These are phyloP conservation scores for Rana temporaria DNA, from an alignment of 2,113 vertebrate species.

Conservation along the genomic window DNA sequence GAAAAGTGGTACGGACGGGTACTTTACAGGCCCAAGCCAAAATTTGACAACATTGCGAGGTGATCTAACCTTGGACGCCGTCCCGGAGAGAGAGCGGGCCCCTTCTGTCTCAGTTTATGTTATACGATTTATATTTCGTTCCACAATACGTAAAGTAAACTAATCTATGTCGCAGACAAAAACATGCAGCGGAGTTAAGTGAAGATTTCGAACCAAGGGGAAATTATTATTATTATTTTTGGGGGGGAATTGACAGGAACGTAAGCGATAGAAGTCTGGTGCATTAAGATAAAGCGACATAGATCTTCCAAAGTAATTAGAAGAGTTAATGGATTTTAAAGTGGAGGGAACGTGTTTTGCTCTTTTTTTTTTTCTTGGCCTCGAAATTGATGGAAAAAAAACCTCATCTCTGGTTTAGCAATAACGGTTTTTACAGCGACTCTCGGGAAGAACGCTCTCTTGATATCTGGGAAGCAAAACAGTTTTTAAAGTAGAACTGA, in stretches of 20 bases:
- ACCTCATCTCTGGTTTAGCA: slow-evolving; percentile 13
- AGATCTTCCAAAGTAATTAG: slow-evolving; percentile 22
- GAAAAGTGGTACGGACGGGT: slow-evolving; percentile 51
- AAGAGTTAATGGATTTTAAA: slow-evolving; percentile 20
- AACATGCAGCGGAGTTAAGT: slow-evolving; percentile 23
- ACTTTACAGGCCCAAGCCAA: slow-evolving; percentile 43
- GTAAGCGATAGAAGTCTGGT: slow-evolving; percentile 3
- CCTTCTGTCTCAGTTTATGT: slow-evolving; percentile 54
- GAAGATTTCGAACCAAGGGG: slow-evolving; percentile 40
- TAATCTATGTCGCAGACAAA: slow-evolving; percentile 51
- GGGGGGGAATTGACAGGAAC: slow-evolving; percentile 22
- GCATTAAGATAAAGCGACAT: slow-evolving; percentile 38
- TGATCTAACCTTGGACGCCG: slow-evolving; percentile 48
- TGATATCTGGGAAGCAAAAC: not conserved
- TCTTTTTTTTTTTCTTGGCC: slow-evolving; percentile 5
- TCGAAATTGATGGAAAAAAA: not conserved
- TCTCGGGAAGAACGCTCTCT: not conserved
- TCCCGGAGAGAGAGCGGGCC: slow-evolving; percentile 42
- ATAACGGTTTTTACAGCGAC: slow-evolving; percentile 12
- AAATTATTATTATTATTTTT: slow-evolving; percentile 5
- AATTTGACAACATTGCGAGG: slow-evolving; percentile 53
- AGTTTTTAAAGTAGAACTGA: not conserved
- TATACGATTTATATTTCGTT: slow-evolving; percentile 54
- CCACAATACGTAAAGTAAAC: slow-evolving; percentile 53
- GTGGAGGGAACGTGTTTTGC: not conserved